Conservation (phyloP, 2,888 invertebrate species). For the Pharmacophagus antenor region DNA sequence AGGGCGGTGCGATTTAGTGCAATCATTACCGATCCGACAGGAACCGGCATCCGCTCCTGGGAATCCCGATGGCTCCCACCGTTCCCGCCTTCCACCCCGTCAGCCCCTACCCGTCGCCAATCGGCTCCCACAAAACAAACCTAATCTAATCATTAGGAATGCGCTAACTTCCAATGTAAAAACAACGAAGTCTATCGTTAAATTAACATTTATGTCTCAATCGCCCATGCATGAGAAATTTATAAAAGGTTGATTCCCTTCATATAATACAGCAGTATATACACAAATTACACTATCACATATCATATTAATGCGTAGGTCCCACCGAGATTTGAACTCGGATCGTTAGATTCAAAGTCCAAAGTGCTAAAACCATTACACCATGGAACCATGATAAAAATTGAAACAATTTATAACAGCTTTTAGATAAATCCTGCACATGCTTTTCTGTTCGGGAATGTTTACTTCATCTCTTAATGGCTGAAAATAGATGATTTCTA, state of each 20-base stretch:
- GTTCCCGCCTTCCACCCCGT: constrained; percentile 40
- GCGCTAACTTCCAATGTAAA: constrained; percentile 4
- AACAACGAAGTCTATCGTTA: background rate
- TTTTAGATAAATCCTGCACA: too few species aligned
- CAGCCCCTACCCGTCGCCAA: constrained; percentile 55
- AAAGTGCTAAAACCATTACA: constrained; percentile 83
- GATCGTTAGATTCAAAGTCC: constrained; percentile 82
- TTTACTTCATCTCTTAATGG: too few species aligned
- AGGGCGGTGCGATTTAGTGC: constrained; percentile 33
- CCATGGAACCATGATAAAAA: too few species aligned
- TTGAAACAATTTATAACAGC: too few species aligned
- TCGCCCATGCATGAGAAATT: background rate
- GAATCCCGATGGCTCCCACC: constrained; percentile 65
- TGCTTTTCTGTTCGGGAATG: too few species aligned
- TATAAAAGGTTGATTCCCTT: background rate
- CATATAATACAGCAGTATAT: too few species aligned
- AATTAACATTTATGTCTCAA: background rate
- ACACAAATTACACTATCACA: too few species aligned
- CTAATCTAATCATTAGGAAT: constrained; percentile 43
- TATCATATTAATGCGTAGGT: too few species aligned
- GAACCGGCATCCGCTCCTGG: constrained; percentile 51
- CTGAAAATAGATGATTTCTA: too few species aligned
- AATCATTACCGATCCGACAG: constrained; percentile 50
- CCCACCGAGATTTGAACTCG: constrained; percentile 80
- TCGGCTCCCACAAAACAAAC: constrained; percentile 53